Evolutionary conservation across 2,113 vertebrate genomes (phyloP), one percentile per base, ranked within the genome.

Genomic region (Paralichthys olivaceus): DNA sequence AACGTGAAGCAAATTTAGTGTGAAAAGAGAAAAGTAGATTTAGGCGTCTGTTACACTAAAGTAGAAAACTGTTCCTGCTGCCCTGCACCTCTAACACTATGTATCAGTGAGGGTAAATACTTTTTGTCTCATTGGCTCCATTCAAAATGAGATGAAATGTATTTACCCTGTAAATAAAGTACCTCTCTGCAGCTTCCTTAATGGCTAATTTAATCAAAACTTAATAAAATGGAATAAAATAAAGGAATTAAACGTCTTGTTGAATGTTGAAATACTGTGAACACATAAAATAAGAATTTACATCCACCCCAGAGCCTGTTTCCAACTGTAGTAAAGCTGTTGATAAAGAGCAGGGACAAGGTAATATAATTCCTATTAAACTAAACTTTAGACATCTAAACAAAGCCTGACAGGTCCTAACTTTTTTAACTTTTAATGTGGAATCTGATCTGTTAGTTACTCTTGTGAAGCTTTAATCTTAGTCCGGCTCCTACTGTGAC

Each of bases 401-500:
- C 37, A 72, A 60, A 88, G 70, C 58, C 80, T 63, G 57, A 20
- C 34, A 1, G 5, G 11, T 28, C 2, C 2, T 51, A 8, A 51
- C 51, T 54, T 15, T 15, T 37, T 40, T 60, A 0, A 29, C 20
- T 28, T 69, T 66, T 37, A 61, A 75, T 49, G 60, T 69, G 74
- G 40, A 79, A 85, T 56, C 49, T 22, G 74, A 88, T 85, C 72
- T 62, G 19, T 63, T 75, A 67, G 81, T 55, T 58, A 62, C 32
- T 64, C 29, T 55, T 11, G 49, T 72, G 56, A 64, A 62, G 28
- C 58, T 69, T 32, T 84, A 89, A 80, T 85, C 72, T 80, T 19
- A n/a, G 15, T 57, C 29, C 60, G 57, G 74, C 58, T 87, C 82
- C 80, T 76, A 51, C 79, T 62, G 80, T 79, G 79, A 53, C 12